phyloP scores from a whole-genome alignment of 2,888 invertebrate species.

The Lithosia quadra region DNA sequence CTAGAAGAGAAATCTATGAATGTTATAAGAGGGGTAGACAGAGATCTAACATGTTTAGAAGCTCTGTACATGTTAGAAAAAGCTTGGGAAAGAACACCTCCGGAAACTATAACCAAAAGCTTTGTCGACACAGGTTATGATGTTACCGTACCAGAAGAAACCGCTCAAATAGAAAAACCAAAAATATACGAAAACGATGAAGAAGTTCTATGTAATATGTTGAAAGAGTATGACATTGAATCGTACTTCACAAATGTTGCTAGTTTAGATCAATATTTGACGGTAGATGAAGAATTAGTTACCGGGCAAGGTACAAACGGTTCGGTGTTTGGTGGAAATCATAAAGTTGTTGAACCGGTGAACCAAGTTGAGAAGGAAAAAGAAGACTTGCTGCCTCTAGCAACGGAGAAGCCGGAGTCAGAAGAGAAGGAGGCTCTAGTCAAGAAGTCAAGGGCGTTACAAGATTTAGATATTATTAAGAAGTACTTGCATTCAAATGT shows the following conservation, averaged over 20 bases:
- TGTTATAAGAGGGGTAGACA: slow-evolving; percentile 56
- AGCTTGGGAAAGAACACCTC: slow-evolving; percentile 59
- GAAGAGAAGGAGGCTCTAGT: slow-evolving; percentile 52
- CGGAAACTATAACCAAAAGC: slow-evolving; percentile 54
- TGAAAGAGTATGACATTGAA: slow-evolving; percentile 62
- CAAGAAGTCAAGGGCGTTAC: slow-evolving; percentile 51
- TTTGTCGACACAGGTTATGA: slow-evolving; percentile 61
- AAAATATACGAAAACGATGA: slow-evolving; percentile 57
- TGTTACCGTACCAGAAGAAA: slow-evolving; percentile 44
- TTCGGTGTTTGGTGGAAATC: slow-evolving; percentile 66
- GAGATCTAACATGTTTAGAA: slow-evolving; percentile 62
- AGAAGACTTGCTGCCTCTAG: slow-evolving; percentile 56
- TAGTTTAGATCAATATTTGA: slow-evolving; percentile 60
- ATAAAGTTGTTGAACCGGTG: slow-evolving; percentile 48
- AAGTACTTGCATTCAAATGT: slow-evolving; percentile 54
- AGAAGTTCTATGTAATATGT: slow-evolving; percentile 53
- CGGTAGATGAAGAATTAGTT: slow-evolving; percentile 64
- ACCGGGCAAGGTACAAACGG: slow-evolving; percentile 65
- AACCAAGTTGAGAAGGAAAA: slow-evolving; percentile 38
- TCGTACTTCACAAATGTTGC: slow-evolving; percentile 55
- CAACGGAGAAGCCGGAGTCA: slow-evolving; percentile 54
- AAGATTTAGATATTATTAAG: slow-evolving; percentile 59
- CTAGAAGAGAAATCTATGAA: slow-evolving; percentile 61
- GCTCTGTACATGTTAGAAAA: slow-evolving; percentile 61
- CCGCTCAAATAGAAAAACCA: slow-evolving; percentile 31